phyloP scores from a whole-genome alignment of 2,113 vertebrate genomes.

The Saguinus imperator region DNA sequence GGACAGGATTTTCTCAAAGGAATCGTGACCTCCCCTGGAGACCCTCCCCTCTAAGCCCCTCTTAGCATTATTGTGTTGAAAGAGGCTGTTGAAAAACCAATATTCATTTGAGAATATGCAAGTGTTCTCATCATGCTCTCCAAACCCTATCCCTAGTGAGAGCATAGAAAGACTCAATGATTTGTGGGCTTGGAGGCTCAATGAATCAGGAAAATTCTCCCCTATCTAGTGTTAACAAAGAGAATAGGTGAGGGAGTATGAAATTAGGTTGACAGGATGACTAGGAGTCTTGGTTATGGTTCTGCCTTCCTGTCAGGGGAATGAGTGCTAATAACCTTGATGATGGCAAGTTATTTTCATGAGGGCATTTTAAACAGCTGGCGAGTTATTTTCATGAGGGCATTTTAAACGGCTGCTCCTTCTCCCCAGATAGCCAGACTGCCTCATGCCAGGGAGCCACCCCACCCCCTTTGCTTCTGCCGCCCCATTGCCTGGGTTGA shows the following conservation, averaged over 20 bases:
- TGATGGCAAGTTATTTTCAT: slow-evolving; percentile 63
- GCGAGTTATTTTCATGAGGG: slow-evolving; percentile 66
- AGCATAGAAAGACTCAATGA: slow-evolving; percentile 39
- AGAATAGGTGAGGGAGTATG: not conserved
- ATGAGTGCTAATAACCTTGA: slow-evolving; percentile 17
- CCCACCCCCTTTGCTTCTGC: not conserved
- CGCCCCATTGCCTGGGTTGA: slow-evolving; percentile 58
- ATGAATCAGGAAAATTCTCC: slow-evolving; percentile 17
- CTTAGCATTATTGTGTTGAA: slow-evolving; percentile 40
- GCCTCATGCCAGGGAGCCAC: slow-evolving; percentile 53
- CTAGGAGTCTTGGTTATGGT: slow-evolving; percentile 5
- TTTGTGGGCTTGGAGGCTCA: slow-evolving; percentile 55
- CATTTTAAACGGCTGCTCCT: not conserved
- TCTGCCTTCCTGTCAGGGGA: slow-evolving; percentile 51
- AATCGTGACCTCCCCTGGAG: slow-evolving; percentile 23
- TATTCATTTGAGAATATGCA: slow-evolving; percentile 30
- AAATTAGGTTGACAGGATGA: slow-evolving; percentile 61
- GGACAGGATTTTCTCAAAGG: slow-evolving; percentile 53
- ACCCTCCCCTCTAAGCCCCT: not conserved
- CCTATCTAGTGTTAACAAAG: slow-evolving; percentile 59
- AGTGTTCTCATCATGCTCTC: slow-evolving; percentile 51
- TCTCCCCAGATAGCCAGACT: slow-evolving; percentile 41
- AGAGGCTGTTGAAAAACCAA: not conserved
- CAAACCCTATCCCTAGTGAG: not conserved
- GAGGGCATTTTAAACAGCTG: slow-evolving; percentile 22